These are phyloP conservation scores for Muntiacus reevesi DNA, from an alignment of 2,113 vertebrate species.

Conservation along the genomic window DNA sequence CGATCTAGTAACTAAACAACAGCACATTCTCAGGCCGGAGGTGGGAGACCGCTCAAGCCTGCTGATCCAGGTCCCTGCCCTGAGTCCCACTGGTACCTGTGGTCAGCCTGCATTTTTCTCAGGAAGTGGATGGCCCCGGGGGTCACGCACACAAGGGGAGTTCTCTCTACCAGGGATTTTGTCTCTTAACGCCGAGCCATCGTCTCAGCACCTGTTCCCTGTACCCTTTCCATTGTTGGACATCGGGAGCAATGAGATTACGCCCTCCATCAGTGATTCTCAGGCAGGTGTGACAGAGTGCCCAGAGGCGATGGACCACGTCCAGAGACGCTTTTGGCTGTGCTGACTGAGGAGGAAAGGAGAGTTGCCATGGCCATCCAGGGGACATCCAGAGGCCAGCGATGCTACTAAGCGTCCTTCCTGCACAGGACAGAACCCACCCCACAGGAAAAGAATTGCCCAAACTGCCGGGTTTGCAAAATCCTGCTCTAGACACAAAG, in stretches of 20 bases:
- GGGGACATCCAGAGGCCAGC: not conserved
- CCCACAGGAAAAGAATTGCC: accelerated
- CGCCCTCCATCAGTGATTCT: not conserved
- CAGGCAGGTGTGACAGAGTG: not conserved
- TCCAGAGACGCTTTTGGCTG: not conserved
- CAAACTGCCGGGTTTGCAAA: not conserved
- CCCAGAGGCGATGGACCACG: not conserved
- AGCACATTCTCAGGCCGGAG: accelerated
- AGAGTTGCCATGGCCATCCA: not conserved
- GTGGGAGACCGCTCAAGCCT: not conserved
- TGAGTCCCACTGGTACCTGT: not conserved
- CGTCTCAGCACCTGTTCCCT: not conserved
- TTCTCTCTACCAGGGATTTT: not conserved
- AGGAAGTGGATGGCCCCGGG: not conserved
- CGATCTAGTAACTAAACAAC: not conserved
- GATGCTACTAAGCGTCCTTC: not conserved
- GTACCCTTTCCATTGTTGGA: too few species aligned
- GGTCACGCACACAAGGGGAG: not conserved
- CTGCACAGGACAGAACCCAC: accelerated
- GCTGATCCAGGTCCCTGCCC: not conserved
- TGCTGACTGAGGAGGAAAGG: not conserved
- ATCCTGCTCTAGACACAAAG: not conserved
- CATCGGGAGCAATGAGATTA: not conserved
- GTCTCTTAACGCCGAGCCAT: not conserved
- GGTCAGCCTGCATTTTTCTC: not conserved